phyloP scores from a whole-genome alignment of 2,797 vertebrate genomes.

The Thamnophis elegans region DNA sequence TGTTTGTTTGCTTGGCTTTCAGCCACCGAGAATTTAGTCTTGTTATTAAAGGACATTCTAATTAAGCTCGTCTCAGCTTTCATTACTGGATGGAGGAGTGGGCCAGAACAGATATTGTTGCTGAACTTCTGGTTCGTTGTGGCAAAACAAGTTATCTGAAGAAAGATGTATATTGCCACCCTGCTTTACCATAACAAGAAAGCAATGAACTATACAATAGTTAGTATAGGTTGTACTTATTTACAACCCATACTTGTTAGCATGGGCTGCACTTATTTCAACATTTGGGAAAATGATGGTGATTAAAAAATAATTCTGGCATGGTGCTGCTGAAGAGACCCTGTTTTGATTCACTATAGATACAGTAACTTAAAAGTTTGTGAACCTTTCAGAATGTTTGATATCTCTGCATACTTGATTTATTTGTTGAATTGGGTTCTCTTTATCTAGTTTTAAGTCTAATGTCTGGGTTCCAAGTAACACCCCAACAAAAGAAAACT shows the following conservation, averaged over 20 bases:
- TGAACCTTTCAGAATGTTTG: background rate
- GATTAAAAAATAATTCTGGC: background rate
- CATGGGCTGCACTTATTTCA: constrained; percentile 28
- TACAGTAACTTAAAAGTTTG: background rate
- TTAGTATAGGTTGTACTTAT: constrained; percentile 29
- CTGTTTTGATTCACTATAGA: constrained; percentile 8
- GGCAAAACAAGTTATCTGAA: constrained; percentile 24
- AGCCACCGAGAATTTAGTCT: too few species aligned
- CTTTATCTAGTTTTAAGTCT: background rate
- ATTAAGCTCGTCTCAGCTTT: too few species aligned
- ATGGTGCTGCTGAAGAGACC: background rate
- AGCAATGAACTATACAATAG: constrained; percentile 30
- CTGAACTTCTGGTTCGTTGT: constrained; percentile 20
- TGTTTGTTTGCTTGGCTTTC: too few species aligned
- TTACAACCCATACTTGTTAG: background rate
- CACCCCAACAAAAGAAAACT: too few species aligned
- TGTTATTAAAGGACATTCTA: too few species aligned
- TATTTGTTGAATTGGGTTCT: background rate
- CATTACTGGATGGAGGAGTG: too few species aligned
- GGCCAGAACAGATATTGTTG: background rate
- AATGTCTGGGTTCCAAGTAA: too few species aligned
- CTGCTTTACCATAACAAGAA: constrained; percentile 42
- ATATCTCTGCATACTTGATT: background rate
- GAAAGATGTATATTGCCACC: constrained; percentile 39
- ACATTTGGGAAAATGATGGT: constrained; percentile 34